These are phyloP conservation scores for Protodeltote pygarga DNA, from an alignment of 2,888 invertebrate genomes.

Conservation along the genomic window DNA sequence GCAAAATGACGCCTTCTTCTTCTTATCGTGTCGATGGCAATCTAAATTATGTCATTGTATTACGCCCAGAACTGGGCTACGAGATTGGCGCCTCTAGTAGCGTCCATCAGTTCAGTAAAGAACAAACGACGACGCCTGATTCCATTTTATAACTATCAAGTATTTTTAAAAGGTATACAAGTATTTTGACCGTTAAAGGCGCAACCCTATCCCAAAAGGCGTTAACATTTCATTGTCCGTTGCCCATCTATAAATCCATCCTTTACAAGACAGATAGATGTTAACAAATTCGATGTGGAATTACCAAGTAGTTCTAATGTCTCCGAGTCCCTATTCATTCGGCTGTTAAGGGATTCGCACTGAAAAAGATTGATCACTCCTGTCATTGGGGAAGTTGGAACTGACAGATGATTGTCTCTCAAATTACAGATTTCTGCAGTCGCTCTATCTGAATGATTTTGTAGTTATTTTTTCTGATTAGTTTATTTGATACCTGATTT, in stretches of 20 bases:
- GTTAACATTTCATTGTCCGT: slow-evolving; percentile 43
- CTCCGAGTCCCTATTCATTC: slow-evolving; percentile 52
- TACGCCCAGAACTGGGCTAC: too few species aligned
- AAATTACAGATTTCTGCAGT: slow-evolving; percentile 42
- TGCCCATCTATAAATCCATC: slow-evolving; percentile 49
- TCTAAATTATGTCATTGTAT: too few species aligned
- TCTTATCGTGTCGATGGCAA: too few species aligned
- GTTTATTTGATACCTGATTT: too few species aligned
- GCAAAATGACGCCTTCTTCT: too few species aligned
- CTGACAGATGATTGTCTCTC: slow-evolving; percentile 57
- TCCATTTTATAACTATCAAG: too few species aligned
- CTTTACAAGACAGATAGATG: slow-evolving; percentile 55
- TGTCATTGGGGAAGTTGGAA: slow-evolving; percentile 57
- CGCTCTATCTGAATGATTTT: slow-evolving; percentile 30
- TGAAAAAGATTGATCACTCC: slow-evolving; percentile 64
- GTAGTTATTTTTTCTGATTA: slow-evolving; percentile 11
- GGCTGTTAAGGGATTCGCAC: slow-evolving; percentile 51
- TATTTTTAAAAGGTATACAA: background rate
- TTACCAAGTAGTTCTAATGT: slow-evolving; percentile 57
- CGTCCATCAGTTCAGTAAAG: too few species aligned
- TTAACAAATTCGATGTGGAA: slow-evolving; percentile 56
- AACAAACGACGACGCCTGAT: too few species aligned
- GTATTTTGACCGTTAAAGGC: background rate
- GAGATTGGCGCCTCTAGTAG: too few species aligned
- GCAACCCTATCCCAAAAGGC: slow-evolving; percentile 23